Base-by-base conservation (phyloP, 2,113 vertebrate genomes). In the Chamaea fasciata region DNA sequence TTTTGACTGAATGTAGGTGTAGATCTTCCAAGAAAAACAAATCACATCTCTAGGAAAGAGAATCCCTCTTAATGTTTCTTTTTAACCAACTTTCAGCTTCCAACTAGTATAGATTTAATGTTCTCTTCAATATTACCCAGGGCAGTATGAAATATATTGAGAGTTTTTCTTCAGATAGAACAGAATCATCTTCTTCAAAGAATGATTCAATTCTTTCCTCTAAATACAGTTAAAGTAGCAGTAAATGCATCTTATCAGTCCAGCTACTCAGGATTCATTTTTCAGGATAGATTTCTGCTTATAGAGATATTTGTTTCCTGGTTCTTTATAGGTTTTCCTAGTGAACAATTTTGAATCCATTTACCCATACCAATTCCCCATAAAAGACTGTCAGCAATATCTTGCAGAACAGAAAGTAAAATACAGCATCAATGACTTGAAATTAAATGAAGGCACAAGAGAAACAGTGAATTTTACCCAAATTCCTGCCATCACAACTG, bases 221-320 rank as follows among this genome's bases (percentile, higher is more conserved):
- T 85, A 85, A 88, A 93, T 55, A 70, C 3, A 75, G 47, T 59
- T 83, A 77, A 90, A 75, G 16, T 44, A 92, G 65, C 57, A 75
- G 23, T 47, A 95, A 82, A 94, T 39, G 50, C 39, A 70, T 49
- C 80, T 46, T 83, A 89, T 42, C 87, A 77, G 35, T 39, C 37
- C 70, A 76, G 49, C 39, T 93, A 50, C 56, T 71, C 15, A 3
- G 21, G 37, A 91, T 60, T 89, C 17, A 77, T 83, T 83, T 83
- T 81, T 87, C 86, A 92, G 73, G 94, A 80, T 8, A 87, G n/a
- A 87, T 74, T 86, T 92, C 71, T 94, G n/a, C 60, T 62, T 77
- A 80, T 7, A 83, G 35, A 26, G 57, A 21, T 62, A 83, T 75
- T 83, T 89, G 70, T 91, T 70, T 89, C 46, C 50, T 53, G 7